Evolutionary conservation across 2,888 invertebrate genomes (phyloP).

Genomic region (Heliconius ethilla): DNA sequence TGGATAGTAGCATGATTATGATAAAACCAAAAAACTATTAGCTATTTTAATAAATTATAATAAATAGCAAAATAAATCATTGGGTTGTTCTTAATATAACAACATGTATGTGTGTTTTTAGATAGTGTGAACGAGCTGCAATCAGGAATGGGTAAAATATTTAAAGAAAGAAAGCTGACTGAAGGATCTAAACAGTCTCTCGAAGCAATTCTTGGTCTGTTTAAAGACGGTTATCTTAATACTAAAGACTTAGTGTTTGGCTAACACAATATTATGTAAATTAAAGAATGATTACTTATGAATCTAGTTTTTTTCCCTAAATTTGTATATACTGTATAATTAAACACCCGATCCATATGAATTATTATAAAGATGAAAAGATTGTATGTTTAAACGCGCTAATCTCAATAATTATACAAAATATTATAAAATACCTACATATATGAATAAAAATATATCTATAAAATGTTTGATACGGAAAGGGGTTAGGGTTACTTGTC

Average conservation of each 20-base stretch:
- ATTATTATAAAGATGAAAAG: too few relatives aligned
- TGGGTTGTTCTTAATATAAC: too few relatives aligned
- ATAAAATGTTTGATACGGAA: too few relatives aligned
- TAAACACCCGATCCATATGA: too few relatives aligned
- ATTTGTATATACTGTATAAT: not conserved
- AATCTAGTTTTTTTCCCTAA: not conserved
- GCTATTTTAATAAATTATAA: not conserved
- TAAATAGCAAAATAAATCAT: not conserved
- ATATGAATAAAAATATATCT: too few relatives aligned
- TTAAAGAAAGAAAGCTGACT: not conserved
- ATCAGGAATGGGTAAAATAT: conserved; percentile 19
- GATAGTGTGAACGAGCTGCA: conserved; percentile 9
- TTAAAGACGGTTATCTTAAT: conserved; percentile 26
- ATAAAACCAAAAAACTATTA: not conserved
- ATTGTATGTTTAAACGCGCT: too few relatives aligned
- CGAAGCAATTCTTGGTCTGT: conserved; percentile 14
- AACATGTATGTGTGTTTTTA: not conserved
- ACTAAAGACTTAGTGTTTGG: conserved; percentile 17
- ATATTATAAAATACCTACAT: too few relatives aligned
- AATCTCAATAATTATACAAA: too few relatives aligned
- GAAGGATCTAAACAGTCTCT: conserved; percentile 19
- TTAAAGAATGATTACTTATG: not conserved
- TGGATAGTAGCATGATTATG: not conserved
- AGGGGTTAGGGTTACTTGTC: too few relatives aligned
- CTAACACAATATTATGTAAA: not conserved